Conservation (phyloP, 2,888 invertebrate species). For the Mythimna vitellina region DNA sequence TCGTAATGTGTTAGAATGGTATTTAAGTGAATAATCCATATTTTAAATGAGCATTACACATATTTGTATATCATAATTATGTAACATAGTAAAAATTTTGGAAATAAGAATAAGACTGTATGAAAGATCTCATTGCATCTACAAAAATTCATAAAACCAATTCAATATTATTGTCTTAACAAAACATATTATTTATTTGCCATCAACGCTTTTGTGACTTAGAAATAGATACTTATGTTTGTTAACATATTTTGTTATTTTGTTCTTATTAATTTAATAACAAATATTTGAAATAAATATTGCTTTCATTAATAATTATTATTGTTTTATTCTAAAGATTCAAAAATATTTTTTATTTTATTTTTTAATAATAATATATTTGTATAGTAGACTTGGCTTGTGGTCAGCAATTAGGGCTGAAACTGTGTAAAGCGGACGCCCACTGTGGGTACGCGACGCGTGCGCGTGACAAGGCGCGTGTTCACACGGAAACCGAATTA, state of each 20-base stretch:
- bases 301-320: constrained; percentile 76
- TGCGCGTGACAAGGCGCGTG: too few species aligned
- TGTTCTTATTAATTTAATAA: constrained; percentile 83
- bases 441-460: too few species aligned
- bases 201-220: constrained; percentile 82
- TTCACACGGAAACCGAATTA: too few species aligned
- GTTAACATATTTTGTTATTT: constrained; percentile 89
- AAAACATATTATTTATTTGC: constrained; percentile 54
- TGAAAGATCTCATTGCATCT: constrained; percentile 62
- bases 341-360: not conserved
- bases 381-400: too few species aligned
- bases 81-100: constrained; percentile 41
- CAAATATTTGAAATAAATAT: constrained; percentile 86
- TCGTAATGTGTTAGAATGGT: constrained; percentile 20
- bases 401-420: too few species aligned
- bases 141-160: constrained; percentile 37
- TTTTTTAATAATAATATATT: too few species aligned
- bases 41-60: constrained; percentile 25
- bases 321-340: constrained; percentile 41
- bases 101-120: constrained; percentile 63
- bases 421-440: too few species aligned
- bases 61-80: constrained; percentile 29
- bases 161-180: constrained; percentile 37
- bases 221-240: constrained; percentile 86
- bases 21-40: constrained; percentile 28